Percentiles rank a stretch among this genome's conserved stretches.
phyloP scores from a whole-genome alignment of 2,797 vertebrate species.

The Ammospiza maritima region DNA sequence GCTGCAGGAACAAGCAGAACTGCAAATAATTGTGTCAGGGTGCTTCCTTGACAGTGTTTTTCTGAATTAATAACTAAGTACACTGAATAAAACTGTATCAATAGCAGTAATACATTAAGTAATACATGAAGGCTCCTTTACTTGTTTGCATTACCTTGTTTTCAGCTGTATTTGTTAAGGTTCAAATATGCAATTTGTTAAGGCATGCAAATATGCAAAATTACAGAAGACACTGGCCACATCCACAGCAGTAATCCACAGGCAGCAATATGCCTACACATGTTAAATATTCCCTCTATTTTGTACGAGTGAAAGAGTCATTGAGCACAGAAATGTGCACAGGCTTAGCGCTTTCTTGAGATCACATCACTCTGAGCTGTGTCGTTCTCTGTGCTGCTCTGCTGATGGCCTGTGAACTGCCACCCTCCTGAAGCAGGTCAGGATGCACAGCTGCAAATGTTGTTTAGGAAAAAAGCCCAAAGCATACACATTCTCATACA shows the following conservation, averaged over 20 bases:
- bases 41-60: background rate
- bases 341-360: background rate
- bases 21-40: background rate
- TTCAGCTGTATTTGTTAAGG: background rate
- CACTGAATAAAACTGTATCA: background rate
- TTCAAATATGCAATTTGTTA: background rate
- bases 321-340: background rate
- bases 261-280: background rate
- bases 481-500: background rate
- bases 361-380: background rate
- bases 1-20: background rate
- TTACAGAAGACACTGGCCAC: background rate
- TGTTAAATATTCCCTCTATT: background rate
- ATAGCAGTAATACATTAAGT: background rate
- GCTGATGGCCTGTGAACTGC: background rate
- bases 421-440: background rate
- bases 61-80: background rate
- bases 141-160: background rate
- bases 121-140: background rate
- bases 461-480: background rate
- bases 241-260: background rate
- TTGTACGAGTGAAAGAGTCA: rapidly evolving
- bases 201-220: background rate
- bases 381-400: rapidly evolving
- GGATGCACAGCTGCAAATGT: background rate